phyloP scores from a whole-genome alignment of 2,113 vertebrate genomes.

The Chionis minor region DNA sequence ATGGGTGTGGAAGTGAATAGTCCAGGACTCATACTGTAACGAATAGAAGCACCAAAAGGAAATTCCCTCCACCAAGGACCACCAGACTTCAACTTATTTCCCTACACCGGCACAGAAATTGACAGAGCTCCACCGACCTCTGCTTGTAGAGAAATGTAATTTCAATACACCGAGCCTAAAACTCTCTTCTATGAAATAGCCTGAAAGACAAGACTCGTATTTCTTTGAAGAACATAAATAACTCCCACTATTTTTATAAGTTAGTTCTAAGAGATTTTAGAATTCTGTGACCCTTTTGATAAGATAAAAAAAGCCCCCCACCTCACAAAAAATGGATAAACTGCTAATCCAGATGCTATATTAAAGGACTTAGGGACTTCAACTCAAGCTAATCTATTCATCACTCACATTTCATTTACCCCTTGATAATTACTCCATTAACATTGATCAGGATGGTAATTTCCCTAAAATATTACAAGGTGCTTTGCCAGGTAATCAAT shows the following conservation, averaged over 20 bases:
- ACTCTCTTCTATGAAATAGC: neutral
- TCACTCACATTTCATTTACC: neutral
- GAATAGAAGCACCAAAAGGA: neutral
- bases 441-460: neutral
- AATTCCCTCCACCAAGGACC: neutral
- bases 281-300: neutral
- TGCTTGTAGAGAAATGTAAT: neutral
- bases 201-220: neutral
- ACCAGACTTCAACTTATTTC: neutral
- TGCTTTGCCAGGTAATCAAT: neutral
- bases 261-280: neutral
- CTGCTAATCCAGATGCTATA: neutral
- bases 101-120: neutral
- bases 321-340: neutral
- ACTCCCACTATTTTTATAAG: neutral
- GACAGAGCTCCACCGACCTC: neutral
- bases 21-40: neutral
- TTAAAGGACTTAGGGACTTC: neutral
- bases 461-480: neutral
- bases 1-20: neutral
- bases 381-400: neutral
- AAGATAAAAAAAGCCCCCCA: neutral
- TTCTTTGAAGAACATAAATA: neutral
- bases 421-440: neutral
- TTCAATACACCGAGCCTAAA: neutral